A percentile compares a stretch with the other conserved stretches of the same genome.
These are phyloP conservation scores for Neotoma lepida DNA, from an alignment of 2,113 vertebrate genomes.

Conservation along the genomic window DNA sequence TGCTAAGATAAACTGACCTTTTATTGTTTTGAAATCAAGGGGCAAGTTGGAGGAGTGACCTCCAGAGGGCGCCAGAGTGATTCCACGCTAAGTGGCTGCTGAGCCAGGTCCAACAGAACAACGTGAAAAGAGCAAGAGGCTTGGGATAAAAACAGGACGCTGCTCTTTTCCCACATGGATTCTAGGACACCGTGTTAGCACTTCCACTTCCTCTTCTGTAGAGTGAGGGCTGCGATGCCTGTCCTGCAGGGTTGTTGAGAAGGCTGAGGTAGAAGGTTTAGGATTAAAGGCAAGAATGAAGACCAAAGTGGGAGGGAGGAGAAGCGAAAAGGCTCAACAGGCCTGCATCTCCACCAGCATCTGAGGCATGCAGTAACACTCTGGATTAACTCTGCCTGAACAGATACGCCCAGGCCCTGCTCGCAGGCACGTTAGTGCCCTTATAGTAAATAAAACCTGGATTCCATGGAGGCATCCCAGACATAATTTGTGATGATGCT, in stretches of 20 bases:
- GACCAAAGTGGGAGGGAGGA: not conserved
- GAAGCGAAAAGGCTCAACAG: not conserved
- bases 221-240: not conserved
- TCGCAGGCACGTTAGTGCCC: not conserved
- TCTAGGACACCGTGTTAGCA: not conserved
- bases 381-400: not conserved
- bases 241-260: not conserved
- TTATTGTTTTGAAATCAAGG: not conserved
- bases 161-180: not conserved
- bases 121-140: fast-evolving
- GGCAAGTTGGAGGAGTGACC: conserved; percentile 36
- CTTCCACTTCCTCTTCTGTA: not conserved
- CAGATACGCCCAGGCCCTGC: not conserved
- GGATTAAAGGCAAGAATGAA: not conserved
- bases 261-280: not conserved
- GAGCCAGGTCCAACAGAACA: fast-evolving
- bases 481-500: not conserved
- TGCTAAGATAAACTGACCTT: not conserved
- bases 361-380: no score
- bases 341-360: not conserved
- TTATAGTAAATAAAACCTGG: not conserved
- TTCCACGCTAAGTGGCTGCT: not conserved
- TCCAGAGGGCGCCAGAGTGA: conserved; percentile 69
- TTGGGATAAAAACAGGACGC: not conserved
- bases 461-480: not conserved